Evolutionary conservation across 2,113 vertebrate species (phyloP), one percentile per base, ranked within the genome.

Genomic region (Pachyramphus minor): DNA sequence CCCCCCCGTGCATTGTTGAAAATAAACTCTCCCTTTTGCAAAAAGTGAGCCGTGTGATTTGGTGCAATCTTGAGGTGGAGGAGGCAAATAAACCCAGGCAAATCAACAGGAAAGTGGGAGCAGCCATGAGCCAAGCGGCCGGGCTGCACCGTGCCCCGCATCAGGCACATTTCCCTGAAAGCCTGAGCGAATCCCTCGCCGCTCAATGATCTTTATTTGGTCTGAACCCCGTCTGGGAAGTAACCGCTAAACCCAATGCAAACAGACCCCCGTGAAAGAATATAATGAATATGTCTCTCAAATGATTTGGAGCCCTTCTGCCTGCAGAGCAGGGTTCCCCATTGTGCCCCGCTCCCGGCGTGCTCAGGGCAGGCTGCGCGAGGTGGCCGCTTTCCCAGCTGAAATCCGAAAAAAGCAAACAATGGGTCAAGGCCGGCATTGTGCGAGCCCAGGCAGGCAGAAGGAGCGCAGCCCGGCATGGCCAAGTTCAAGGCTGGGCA

Each of bases 401-500:
- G 95, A 94, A 97, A 94, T 84, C 83, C 95, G 33, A 81, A 86
- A 94, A 96, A 91, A 90, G 83, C 78, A 90, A 94, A 96, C 90
- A 96, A 94, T 95, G 89, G 95, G 86, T 95, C 91, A 95, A 96
- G 93, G 94, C 83, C 94, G 67, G 86, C 84, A 96, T 96, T 96
- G 95, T 96, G 93, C 62, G 39, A 82, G 87, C 91, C 90, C 93
- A 96, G 87, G 83, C 96, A 95, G 91, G 96, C 93, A 89, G 87
- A 95, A 95, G 92, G 92, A 93, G 95, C 67, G 47, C 90, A 87
- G 91, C 77, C 84, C 93, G 60, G 83, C 96, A 96, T 80, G 95
- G 96, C 96, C 97, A 97, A 97, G 96, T 97, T 96, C 97, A 97
- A 95, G 97, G 96, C 95, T 89, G 93, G 93, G 85, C 91, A 86